These are phyloP conservation scores for Sparus aurata DNA, from an alignment of 2,797 vertebrate genomes.

Conservation along the genomic window DNA sequence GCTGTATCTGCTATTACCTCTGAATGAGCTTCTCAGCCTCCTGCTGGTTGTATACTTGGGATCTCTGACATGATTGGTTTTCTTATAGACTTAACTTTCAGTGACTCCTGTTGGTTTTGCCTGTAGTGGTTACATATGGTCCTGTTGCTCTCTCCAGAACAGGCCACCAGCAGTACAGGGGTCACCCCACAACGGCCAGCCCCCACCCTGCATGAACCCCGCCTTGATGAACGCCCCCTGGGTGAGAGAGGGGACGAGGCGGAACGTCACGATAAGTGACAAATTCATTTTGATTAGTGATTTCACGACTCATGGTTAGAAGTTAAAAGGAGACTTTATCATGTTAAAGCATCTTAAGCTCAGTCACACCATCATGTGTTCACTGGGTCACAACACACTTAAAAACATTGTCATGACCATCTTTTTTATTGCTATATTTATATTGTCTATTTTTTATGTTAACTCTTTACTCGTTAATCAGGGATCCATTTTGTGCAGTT, in stretches of 20 bases:
- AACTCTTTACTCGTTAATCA: not conserved
- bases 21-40: slow-evolving; percentile 29
- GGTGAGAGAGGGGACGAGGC: slow-evolving; percentile 79
- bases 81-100: not conserved
- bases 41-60: slow-evolving; percentile 6
- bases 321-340: not conserved
- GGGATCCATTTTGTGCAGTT: not conserved
- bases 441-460: not conserved
- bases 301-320: not conserved
- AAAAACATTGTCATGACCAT: slow-evolving; percentile 1
- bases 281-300: not conserved
- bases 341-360: not conserved
- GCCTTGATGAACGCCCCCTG: slow-evolving; percentile 87
- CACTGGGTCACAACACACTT: not conserved
- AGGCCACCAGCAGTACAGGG: slow-evolving; percentile 85
- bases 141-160: slow-evolving; percentile 85
- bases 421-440: not conserved
- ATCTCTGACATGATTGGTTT: not conserved
- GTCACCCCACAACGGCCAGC: slow-evolving; percentile 78
- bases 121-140: slow-evolving; percentile 68
- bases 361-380: not conserved
- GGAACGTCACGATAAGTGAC: not conserved
- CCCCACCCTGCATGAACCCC: slow-evolving; percentile 83
- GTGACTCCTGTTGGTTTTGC: slow-evolving; percentile 31
- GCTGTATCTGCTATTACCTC: not conserved